Percentiles rank a stretch among this genome's conserved stretches.
Conservation (phyloP, 2,113 vertebrate species). For the Felis chaus region DNA sequence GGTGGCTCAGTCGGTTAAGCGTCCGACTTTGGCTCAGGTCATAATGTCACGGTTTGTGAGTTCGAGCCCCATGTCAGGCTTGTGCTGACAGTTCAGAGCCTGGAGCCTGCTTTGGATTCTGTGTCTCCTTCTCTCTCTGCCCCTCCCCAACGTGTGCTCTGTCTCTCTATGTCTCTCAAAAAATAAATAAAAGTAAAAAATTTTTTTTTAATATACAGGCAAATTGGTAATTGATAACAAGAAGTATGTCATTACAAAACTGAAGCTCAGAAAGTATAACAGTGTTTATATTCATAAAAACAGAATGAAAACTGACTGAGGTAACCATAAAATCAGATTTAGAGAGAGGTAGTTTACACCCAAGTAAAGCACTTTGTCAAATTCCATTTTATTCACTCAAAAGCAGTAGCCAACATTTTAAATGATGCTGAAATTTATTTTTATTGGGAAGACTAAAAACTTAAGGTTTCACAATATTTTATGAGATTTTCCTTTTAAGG, state of each 20-base stretch:
- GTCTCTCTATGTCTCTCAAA: no score
- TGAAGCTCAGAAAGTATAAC: neutral
- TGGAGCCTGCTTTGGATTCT: no score
- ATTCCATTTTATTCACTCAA: constrained; percentile 60
- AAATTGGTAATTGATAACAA: neutral
- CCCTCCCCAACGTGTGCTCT: no score
- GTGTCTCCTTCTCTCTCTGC: no score
- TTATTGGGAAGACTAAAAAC: constrained; percentile 54
- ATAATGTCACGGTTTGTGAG: no score
- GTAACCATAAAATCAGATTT: constrained; percentile 16
- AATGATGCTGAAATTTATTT: constrained; percentile 61
- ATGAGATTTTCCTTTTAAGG: constrained; percentile 63
- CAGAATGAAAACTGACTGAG: constrained; percentile 9
- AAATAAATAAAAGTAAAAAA: no score
- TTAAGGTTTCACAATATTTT: constrained; percentile 63
- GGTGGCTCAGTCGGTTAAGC: no score
- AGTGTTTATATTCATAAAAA: neutral
- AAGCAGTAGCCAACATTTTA: constrained; percentile 52
- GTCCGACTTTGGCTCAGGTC: no score
- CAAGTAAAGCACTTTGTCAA: constrained; percentile 53
- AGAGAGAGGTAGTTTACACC: constrained; percentile 19
- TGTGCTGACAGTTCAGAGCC: no score
- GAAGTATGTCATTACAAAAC: neutral
- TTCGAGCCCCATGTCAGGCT: no score
- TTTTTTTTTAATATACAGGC: neutral